phyloP scores from a whole-genome alignment of 2,888 invertebrate species.

The Synanthedon formicaeformis region DNA sequence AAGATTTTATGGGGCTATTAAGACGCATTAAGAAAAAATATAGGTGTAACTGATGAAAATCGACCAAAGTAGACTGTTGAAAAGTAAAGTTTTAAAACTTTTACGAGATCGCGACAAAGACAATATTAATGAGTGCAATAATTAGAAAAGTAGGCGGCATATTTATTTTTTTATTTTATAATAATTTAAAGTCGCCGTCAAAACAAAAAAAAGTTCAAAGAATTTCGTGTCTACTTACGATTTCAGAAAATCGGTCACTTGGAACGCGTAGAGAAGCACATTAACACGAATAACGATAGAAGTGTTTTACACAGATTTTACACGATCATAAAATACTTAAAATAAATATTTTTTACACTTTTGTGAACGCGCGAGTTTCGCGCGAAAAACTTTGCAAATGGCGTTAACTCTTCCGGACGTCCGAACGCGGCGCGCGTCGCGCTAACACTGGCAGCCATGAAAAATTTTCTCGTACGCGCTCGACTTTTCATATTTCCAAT shows the following conservation, averaged over 20 bases:
- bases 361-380: conserved; percentile 17
- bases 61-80: background rate
- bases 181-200: conserved; percentile 8
- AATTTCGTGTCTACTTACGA: conserved; percentile 18
- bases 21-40: background rate
- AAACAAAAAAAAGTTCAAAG: conserved; percentile 16
- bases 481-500: conserved; percentile 37
- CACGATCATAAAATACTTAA: conserved; percentile 18
- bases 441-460: conserved; percentile 37
- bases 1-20: background rate
- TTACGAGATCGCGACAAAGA: background rate
- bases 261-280: conserved; percentile 16
- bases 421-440: conserved; percentile 30
- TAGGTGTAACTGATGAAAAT: background rate
- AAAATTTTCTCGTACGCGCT: conserved; percentile 24
- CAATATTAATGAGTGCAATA: background rate
- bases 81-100: background rate
- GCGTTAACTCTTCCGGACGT: conserved; percentile 14
- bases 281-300: conserved; percentile 18
- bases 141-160: background rate
- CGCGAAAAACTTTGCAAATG: conserved; percentile 38
- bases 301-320: conserved; percentile 20
- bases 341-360: conserved; percentile 4
- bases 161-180: conserved; percentile 7
- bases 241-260: conserved; percentile 12